Percentiles rank a stretch among this genome's conserved stretches.
These are phyloP conservation scores for Anarhynchus alexandrinus DNA, from an alignment of 2,113 vertebrate species.

Conservation along the genomic window DNA sequence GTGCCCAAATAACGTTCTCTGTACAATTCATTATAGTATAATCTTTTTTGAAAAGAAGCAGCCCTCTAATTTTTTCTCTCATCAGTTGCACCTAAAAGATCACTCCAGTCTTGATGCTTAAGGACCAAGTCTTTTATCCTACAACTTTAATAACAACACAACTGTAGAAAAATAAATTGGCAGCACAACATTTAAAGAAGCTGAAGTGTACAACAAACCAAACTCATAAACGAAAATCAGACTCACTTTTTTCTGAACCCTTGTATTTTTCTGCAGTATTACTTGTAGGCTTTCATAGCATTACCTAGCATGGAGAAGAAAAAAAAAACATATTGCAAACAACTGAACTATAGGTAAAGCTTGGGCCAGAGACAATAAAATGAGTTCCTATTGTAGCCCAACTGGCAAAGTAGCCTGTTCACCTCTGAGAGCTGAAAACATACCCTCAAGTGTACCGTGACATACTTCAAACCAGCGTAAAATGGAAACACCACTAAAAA, in stretches of 20 bases:
- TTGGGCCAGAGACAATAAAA: background rate
- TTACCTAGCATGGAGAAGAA: background rate
- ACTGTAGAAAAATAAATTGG: background rate
- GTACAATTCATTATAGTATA: background rate
- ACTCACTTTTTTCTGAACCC: background rate
- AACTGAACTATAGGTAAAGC: background rate
- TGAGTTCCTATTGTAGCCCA: background rate
- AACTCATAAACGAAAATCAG: background rate
- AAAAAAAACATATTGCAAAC: background rate
- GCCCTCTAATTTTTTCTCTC: background rate
- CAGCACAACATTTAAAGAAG: background rate
- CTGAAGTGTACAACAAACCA: background rate
- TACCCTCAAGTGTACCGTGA: background rate
- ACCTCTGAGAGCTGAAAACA: background rate
- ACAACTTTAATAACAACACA: background rate
- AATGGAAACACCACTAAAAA: background rate
- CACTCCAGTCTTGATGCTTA: background rate
- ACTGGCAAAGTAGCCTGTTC: background rate
- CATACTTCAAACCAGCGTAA: background rate
- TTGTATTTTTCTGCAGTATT: background rate
- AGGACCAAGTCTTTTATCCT: background rate
- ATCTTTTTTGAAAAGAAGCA: background rate
- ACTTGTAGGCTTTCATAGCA: background rate
- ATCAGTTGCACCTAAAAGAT: background rate
- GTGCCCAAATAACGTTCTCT: background rate